phyloP scores from a whole-genome alignment of 2,113 vertebrate genomes.

The human (Homo sapiens) region DNA sequence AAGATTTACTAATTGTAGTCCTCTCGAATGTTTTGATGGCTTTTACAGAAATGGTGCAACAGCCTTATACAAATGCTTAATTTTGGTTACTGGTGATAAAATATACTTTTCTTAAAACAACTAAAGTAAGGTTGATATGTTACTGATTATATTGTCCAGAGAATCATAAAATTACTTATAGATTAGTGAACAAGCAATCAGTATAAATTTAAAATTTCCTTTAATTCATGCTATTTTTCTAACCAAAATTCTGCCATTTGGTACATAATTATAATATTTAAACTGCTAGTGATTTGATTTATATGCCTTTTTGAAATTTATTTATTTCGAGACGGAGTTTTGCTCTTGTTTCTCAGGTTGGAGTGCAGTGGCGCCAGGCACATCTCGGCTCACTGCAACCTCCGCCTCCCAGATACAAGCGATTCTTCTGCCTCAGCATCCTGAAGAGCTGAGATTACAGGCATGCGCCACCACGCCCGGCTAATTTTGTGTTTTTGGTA shows the following conservation, averaged over 20 bases:
- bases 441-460: too few relatives aligned
- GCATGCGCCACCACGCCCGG: too few relatives aligned
- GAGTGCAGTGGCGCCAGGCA: too few relatives aligned
- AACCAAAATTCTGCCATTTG: constrained; percentile 3
- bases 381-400: too few relatives aligned
- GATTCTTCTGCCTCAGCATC: too few relatives aligned
- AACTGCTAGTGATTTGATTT: not conserved
- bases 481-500: too few relatives aligned
- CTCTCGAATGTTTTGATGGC: not conserved
- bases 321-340: too few relatives aligned
- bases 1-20: constrained; percentile 19
- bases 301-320: not conserved
- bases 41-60: constrained; percentile 39
- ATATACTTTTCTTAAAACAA: constrained; percentile 37
- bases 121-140: not conserved
- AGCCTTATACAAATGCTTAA: not conserved
- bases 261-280: not conserved
- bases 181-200: not conserved
- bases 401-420: too few relatives aligned
- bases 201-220: not conserved
- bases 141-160: not conserved
- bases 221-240: not conserved
- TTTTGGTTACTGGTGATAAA: not conserved
- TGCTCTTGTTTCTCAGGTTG: too few relatives aligned
- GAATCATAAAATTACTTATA: not conserved